Conservation (phyloP, 1,140 invertebrate genomes). For the Drosophila ananassae region DNA sequence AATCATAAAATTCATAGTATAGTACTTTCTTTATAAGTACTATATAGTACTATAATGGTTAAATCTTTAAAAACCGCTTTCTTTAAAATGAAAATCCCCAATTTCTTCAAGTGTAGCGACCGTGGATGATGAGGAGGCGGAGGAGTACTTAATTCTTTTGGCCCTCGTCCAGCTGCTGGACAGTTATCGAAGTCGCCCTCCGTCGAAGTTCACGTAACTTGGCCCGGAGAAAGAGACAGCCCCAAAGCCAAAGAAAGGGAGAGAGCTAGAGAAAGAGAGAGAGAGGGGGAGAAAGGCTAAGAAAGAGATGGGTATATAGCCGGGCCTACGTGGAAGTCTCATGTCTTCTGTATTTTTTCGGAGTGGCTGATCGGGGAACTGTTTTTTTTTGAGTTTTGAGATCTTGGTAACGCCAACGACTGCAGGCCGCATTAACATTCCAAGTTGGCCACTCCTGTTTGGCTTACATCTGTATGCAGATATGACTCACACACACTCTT, state of each 20-base stretch:
- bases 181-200: conserved; percentile 7
- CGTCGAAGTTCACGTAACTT: conserved; percentile 64
- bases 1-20: too few relatives aligned
- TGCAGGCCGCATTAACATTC: conserved; percentile 80
- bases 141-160: conserved; percentile 61
- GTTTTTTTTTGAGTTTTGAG: conserved; percentile 22
- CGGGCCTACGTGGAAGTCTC: conserved; percentile 25
- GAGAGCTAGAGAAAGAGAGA: background rate
- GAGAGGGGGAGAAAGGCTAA: background rate
- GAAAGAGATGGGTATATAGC: conserved; percentile 5
- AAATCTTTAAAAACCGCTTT: background rate
- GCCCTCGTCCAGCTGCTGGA: conserved; percentile 47
- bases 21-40: too few relatives aligned
- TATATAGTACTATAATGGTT: too few relatives aligned
- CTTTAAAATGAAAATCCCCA: background rate
- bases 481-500: conserved; percentile 30
- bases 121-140: background rate
- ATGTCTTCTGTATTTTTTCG: conserved; percentile 3
- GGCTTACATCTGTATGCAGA: conserved; percentile 44
- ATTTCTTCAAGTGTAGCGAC: background rate
- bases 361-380: conserved; percentile 13
- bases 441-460: conserved; percentile 80
- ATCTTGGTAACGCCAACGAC: conserved; percentile 68
- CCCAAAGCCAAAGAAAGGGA: background rate
- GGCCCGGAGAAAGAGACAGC: conserved; percentile 13